Conservation (phyloP, 1,140 invertebrate genomes). For the Lerema accius region DNA sequence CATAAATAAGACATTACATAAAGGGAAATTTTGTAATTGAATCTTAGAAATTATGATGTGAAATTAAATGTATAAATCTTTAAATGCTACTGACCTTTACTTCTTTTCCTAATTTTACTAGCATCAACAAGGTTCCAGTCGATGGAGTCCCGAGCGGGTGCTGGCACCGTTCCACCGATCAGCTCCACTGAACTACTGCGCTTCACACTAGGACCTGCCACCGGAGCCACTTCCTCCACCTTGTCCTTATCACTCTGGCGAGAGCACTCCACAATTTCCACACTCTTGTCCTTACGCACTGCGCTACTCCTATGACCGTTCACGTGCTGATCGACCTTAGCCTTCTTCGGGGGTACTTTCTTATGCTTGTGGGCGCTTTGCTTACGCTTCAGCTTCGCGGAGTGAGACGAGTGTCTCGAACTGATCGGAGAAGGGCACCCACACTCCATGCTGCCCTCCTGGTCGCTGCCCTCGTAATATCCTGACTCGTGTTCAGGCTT, state of each 20-base stretch:
- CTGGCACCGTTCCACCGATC: conserved; percentile 69
- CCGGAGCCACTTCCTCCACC: conserved; percentile 47
- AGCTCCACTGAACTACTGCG: conserved; percentile 74
- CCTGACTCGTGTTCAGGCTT: conserved; percentile 80
- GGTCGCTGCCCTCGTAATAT: conserved; percentile 80
- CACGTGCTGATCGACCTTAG: conserved; percentile 57
- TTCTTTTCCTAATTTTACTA: conserved; percentile 79
- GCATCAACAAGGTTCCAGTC: conserved; percentile 77
- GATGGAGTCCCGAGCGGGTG: conserved; percentile 70
- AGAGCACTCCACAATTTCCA: conserved; percentile 70
- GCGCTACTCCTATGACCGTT: conserved; percentile 49
- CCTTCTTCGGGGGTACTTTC: conserved; percentile 63
- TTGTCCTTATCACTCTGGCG: conserved; percentile 55
- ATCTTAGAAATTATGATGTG: no score
- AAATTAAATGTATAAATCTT: neutral
- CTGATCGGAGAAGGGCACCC: conserved; percentile 75
- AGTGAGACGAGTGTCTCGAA: conserved; percentile 73
- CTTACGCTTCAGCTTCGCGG: conserved; percentile 65
- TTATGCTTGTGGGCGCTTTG: conserved; percentile 69
- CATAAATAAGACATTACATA: no score
- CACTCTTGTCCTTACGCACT: conserved; percentile 61
- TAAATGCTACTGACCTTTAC: conserved; percentile 60
- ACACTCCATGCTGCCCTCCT: conserved; percentile 78
- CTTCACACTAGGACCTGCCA: conserved; percentile 62
- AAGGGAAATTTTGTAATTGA: no score